Percentiles rank a stretch among this genome's conserved stretches.
Conservation (phyloP, 2,797 vertebrate genomes). For the Squalus acanthias region DNA sequence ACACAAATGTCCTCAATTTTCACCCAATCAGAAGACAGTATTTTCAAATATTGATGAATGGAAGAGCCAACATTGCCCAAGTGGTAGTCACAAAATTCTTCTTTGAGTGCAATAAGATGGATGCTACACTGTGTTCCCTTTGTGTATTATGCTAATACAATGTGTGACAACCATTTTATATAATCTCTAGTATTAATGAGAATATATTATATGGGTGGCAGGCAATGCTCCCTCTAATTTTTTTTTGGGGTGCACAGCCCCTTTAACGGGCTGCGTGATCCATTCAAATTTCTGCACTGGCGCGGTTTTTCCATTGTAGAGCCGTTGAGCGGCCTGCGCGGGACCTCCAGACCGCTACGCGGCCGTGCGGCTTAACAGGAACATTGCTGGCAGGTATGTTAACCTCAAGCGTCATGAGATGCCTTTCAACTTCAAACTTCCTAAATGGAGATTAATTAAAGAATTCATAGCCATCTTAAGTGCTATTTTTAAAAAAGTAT, state of each 20-base stretch:
- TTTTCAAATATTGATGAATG: background rate
- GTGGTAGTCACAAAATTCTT: background rate
- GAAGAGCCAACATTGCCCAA: background rate
- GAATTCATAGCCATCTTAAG: background rate
- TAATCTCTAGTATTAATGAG: background rate
- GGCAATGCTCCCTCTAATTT: too few relatives aligned
- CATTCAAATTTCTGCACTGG: too few relatives aligned
- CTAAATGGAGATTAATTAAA: background rate
- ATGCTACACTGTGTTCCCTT: background rate
- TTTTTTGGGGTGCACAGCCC: too few relatives aligned
- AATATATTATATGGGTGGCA: background rate
- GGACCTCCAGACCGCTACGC: too few relatives aligned
- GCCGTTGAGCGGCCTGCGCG: too few relatives aligned
- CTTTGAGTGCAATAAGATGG: background rate
- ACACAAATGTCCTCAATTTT: background rate
- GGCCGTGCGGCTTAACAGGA: too few relatives aligned
- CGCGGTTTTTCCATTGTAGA: too few relatives aligned
- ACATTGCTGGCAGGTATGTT: background rate
- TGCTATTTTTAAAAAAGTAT: background rate
- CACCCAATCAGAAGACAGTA: background rate
- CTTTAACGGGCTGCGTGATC: too few relatives aligned
- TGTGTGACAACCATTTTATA: background rate
- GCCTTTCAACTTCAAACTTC: background rate
- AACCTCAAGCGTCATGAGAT: background rate
- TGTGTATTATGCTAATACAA: background rate